A percentile compares a stretch with the other conserved stretches of the same genome.
Conservation (phyloP, 2,113 vertebrate genomes). For the Labeo rohita region DNA sequence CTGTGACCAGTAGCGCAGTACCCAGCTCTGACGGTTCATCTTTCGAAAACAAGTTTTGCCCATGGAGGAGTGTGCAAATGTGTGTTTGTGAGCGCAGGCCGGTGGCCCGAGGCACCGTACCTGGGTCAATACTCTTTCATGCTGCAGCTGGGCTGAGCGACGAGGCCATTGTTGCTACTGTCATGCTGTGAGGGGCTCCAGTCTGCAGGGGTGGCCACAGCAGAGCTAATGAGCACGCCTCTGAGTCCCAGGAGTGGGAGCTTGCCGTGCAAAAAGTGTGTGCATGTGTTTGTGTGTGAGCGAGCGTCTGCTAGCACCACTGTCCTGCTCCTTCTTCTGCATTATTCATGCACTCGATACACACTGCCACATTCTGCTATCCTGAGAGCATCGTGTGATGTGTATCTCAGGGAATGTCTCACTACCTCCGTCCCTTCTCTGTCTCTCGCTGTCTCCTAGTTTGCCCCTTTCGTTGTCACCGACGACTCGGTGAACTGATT, state of each 20-base stretch:
- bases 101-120: constrained; percentile 54
- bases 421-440: constrained; percentile 35
- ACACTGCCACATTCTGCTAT: constrained; percentile 58
- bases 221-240: constrained; percentile 61
- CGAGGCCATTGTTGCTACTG: constrained; percentile 57
- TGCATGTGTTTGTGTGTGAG: constrained; percentile 43
- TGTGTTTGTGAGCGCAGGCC: constrained; percentile 48
- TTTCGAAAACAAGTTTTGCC: constrained; percentile 54
- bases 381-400: constrained; percentile 58
- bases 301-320: constrained; percentile 51
- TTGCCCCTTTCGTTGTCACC: constrained; percentile 14
- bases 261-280: constrained; percentile 50
- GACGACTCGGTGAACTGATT: constrained; percentile 35
- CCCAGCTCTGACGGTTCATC: constrained; percentile 36
- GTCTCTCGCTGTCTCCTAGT: constrained; percentile 37
- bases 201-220: constrained; percentile 59
- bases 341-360: constrained; percentile 60
- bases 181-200: constrained; percentile 56
- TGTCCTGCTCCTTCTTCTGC: constrained; percentile 58
- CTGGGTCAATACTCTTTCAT: constrained; percentile 60
- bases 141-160: constrained; percentile 49
- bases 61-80: constrained; percentile 59
- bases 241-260: constrained; percentile 59
- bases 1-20: constrained; percentile 26
- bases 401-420: constrained; percentile 48